These are phyloP conservation scores for Parauchenoglanis ngamensis DNA, from an alignment of 2,797 vertebrate genomes.

Conservation along the genomic window DNA sequence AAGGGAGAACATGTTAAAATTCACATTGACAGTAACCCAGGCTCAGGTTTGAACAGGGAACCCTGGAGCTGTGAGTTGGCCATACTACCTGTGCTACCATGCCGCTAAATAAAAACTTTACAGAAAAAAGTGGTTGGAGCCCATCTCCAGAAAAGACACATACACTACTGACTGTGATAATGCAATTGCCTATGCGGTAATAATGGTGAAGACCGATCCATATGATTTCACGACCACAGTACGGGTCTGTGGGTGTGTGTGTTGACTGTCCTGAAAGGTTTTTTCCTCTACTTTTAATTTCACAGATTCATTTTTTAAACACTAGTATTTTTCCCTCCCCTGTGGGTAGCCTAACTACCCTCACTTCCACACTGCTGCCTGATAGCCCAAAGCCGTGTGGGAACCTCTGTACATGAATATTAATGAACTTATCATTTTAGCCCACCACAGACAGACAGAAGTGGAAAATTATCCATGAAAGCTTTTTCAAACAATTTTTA, in stretches of 20 bases:
- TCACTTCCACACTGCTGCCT: not conserved
- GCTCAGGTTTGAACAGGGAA: not conserved
- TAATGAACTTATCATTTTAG: not conserved
- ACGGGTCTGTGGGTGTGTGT: not conserved
- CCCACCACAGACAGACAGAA: not conserved
- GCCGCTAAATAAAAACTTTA: not conserved
- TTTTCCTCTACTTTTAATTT: not conserved
- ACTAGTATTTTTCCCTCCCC: not conserved
- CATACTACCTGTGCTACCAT: not conserved
- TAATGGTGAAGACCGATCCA: not conserved
- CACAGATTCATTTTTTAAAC: not conserved
- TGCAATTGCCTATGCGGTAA: not conserved
- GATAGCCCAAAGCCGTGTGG: not conserved
- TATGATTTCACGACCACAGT: not conserved
- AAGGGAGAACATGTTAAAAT: not conserved
- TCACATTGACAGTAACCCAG: not conserved
- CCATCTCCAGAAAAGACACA: not conserved
- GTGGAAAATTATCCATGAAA: not conserved
- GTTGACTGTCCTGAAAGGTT: not conserved
- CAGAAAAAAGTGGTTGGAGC: not conserved
- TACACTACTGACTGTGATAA: not conserved
- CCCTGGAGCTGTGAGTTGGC: not conserved
- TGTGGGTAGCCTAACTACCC: not conserved
- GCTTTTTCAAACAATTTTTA: not conserved
- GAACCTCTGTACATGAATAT: constrained; percentile 7